Conservation (phyloP, 92 coral and sea anemone genomes). For the Plumapathes pennacea region DNA sequence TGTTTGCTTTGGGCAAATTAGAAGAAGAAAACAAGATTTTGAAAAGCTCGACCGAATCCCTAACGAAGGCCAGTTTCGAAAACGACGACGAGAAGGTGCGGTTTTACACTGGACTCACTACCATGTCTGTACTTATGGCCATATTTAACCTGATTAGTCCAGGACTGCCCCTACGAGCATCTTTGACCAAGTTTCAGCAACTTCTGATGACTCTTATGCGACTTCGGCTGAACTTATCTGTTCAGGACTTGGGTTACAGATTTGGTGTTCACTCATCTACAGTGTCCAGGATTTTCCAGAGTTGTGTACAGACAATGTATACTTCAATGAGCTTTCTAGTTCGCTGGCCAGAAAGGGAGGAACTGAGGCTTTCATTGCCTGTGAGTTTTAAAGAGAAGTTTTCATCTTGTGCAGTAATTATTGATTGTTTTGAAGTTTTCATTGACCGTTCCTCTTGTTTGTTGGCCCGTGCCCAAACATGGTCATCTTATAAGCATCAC, state of each 20-base stretch:
- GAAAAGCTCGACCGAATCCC: neutral
- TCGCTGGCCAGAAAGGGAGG: constrained; percentile 60
- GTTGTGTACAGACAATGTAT: constrained; percentile 28
- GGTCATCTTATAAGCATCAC: constrained; percentile 47
- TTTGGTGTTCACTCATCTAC: constrained; percentile 55
- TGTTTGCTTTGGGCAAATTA: constrained; percentile 7
- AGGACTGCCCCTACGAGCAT: constrained; percentile 7
- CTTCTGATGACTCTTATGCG: constrained; percentile 21
- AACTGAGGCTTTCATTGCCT: constrained; percentile 56
- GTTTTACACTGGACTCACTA: constrained; percentile 38
- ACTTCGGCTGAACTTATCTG: constrained; percentile 44
- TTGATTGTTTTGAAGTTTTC: constrained; percentile 48
- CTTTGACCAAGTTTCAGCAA: constrained; percentile 30
- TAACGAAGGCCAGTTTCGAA: neutral
- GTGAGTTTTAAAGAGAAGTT: constrained; percentile 34
- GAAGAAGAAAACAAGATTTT: neutral
- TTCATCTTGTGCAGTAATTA: constrained; percentile 45
- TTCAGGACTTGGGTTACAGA: constrained; percentile 48
- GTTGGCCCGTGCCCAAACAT: constrained; percentile 56
- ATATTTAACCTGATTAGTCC: constrained; percentile 30
- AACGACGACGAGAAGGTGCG: constrained; percentile 17
- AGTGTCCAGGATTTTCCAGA: constrained; percentile 66
- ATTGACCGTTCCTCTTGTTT: constrained; percentile 36
- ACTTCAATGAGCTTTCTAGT: constrained; percentile 32
- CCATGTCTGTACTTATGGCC: constrained; percentile 34